phyloP scores from a whole-genome alignment of 2,888 invertebrate genomes.

The Nezara viridula region DNA sequence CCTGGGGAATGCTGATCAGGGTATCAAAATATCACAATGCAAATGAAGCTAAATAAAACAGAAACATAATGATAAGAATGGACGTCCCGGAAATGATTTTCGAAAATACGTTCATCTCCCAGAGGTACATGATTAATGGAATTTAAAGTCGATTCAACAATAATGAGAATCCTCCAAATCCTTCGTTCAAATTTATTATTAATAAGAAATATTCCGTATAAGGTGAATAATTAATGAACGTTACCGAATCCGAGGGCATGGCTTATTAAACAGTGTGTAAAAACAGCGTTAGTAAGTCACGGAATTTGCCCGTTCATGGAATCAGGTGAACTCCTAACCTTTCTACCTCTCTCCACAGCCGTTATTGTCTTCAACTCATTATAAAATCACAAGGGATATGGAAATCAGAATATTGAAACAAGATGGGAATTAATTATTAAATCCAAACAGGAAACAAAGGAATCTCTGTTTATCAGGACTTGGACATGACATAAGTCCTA shows the following conservation, averaged over 20 bases:
- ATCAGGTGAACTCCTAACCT: constrained; percentile 12
- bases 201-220: not conserved
- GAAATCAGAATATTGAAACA: constrained; percentile 7
- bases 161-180: not conserved
- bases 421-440: not conserved
- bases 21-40: not conserved
- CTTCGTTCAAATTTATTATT: not conserved
- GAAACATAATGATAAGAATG: not conserved
- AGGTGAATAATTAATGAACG: not conserved
- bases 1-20: not conserved
- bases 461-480: not conserved
- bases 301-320: not conserved
- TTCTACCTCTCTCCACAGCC: not conserved
- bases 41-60: not conserved
- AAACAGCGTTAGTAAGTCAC: not conserved
- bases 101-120: not conserved
- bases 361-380: not conserved
- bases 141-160: not conserved
- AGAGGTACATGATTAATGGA: not conserved
- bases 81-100: not conserved
- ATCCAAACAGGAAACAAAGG: not conserved
- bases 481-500: not conserved
- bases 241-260: not conserved
- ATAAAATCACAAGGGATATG: not conserved
- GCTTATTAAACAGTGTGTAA: not conserved